These are phyloP conservation scores for Aldabrachelys gigantea DNA, from an alignment of 2,113 vertebrate species.

Conservation along the genomic window DNA sequence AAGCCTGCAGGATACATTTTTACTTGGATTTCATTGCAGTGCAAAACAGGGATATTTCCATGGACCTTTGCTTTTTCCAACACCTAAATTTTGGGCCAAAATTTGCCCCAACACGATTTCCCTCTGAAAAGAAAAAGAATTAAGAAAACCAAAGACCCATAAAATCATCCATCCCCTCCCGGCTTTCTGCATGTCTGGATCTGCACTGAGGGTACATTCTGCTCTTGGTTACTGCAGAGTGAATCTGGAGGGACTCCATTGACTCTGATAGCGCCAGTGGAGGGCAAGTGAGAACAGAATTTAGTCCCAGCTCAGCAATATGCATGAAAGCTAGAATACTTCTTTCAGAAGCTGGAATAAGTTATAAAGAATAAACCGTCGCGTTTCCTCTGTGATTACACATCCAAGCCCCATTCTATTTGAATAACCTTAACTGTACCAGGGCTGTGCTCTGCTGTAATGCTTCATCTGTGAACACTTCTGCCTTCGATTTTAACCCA, in stretches of 20 bases:
- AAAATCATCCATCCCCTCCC: conserved; percentile 13
- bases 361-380: background rate
- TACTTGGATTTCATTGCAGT: background rate
- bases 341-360: background rate
- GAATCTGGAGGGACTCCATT: background rate
- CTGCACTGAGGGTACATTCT: conserved; percentile 15
- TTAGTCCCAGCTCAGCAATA: background rate
- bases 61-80: background rate
- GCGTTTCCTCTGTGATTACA: background rate
- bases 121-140: background rate
- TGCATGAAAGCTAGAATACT: background rate
- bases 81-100: conserved; percentile 13
- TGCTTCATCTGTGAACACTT: background rate
- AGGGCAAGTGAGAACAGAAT: accelerated
- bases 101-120: background rate
- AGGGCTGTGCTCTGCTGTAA: background rate
- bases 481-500: background rate
- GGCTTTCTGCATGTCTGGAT: background rate
- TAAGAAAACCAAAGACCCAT: background rate
- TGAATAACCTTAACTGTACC: background rate
- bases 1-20: background rate
- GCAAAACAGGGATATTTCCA: background rate
- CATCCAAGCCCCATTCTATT: background rate
- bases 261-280: accelerated
- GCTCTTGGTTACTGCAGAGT: background rate